These are phyloP conservation scores for Vireo griseus DNA, from an alignment of 2,797 vertebrate species.

Conservation along the genomic window DNA sequence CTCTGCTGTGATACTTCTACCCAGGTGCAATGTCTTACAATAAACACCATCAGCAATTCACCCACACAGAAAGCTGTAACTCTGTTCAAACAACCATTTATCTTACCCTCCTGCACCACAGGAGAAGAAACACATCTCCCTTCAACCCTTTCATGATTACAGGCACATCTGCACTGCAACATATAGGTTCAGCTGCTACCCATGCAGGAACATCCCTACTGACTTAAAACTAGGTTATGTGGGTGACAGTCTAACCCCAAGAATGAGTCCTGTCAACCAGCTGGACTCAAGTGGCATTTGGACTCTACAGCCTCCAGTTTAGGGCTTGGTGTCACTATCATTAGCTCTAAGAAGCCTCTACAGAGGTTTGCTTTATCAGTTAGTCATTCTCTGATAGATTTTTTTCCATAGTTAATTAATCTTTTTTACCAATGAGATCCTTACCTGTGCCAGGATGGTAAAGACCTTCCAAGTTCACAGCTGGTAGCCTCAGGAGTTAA, in stretches of 20 bases:
- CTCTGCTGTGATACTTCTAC: background rate
- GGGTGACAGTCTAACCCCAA: background rate
- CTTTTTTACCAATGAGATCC: background rate
- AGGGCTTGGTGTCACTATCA: background rate
- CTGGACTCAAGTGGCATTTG: background rate
- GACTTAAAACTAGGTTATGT: background rate
- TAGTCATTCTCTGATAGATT: background rate
- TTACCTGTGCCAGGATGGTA: background rate
- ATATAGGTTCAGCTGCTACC: background rate
- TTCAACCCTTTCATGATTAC: background rate
- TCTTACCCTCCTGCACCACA: background rate
- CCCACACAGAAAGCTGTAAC: background rate
- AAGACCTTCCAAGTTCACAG: background rate
- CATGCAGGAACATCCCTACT: background rate
- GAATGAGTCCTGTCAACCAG: background rate
- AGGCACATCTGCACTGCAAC: background rate
- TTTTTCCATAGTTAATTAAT: background rate
- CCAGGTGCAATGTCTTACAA: background rate
- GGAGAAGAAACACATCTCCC: background rate
- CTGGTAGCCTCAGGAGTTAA: background rate
- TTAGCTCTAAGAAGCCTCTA: background rate
- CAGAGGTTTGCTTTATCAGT: background rate
- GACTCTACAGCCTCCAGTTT: background rate
- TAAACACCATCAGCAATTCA: background rate
- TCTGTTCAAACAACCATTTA: background rate